Percentiles rank a stretch among this genome's conserved stretches.
phyloP scores from a whole-genome alignment of 2,888 invertebrate genomes.

The Agrochola lota region DNA sequence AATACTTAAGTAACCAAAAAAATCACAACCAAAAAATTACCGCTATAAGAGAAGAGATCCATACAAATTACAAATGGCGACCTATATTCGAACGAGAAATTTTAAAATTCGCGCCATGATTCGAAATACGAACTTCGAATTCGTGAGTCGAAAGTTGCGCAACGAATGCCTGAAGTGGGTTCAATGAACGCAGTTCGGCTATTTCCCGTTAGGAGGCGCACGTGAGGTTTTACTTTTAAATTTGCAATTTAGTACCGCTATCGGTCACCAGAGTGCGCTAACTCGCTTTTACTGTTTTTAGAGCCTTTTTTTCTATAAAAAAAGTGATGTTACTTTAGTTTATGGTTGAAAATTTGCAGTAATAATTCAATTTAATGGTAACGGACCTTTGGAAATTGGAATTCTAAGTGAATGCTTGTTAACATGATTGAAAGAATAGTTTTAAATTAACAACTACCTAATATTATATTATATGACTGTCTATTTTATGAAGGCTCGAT shows the following conservation, averaged over 20 bases:
- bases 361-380: conserved; percentile 5
- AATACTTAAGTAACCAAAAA: conserved; percentile 55
- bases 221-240: conserved; percentile 89
- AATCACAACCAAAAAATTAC: conserved; percentile 58
- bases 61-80: conserved; percentile 80
- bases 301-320: conserved; percentile 26
- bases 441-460: background rate
- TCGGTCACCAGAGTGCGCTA: conserved; percentile 81
- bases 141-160: conserved; percentile 76
- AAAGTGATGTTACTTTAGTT: conserved; percentile 24
- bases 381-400: background rate
- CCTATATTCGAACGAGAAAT: conserved; percentile 75
- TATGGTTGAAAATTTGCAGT: conserved; percentile 22
- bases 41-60: conserved; percentile 69
- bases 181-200: conserved; percentile 87
- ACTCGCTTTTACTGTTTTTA: conserved; percentile 65
- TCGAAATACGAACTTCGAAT: conserved; percentile 67
- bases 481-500: too few relatives aligned
- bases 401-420: background rate
- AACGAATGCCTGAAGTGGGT: conserved; percentile 75
- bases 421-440: background rate
- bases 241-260: conserved; percentile 87
- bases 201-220: conserved; percentile 86
- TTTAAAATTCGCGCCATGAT: conserved; percentile 83
- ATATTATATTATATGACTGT: background rate